These are phyloP conservation scores for Tenebrio molitor DNA, from an alignment of 1,140 invertebrate genomes.

Conservation along the genomic window DNA sequence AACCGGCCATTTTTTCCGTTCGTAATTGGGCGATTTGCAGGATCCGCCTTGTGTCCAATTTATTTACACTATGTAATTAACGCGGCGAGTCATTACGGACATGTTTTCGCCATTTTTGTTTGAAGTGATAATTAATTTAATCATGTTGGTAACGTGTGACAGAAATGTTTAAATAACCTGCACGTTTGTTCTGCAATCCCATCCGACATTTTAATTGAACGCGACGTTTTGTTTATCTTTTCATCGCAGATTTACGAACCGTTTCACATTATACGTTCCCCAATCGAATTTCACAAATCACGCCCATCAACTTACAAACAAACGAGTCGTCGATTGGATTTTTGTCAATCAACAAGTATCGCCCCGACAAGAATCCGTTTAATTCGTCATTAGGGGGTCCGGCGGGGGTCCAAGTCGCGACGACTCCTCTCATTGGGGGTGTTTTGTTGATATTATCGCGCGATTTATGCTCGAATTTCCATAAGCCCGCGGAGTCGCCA, in stretches of 20 bases:
- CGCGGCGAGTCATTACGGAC: not conserved
- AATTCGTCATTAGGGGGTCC: not conserved
- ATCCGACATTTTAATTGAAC: conserved; percentile 40
- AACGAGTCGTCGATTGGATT: not conserved
- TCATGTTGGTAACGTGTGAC: conserved; percentile 38
- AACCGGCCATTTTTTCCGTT: too few species aligned
- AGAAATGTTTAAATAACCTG: conserved; percentile 38
- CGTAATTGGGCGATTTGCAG: too few species aligned
- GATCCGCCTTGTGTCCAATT: not conserved
- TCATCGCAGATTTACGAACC: conserved; percentile 24
- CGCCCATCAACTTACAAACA: not conserved
- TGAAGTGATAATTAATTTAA: conserved; percentile 44
- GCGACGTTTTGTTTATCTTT: conserved; percentile 39
- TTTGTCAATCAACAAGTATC: not conserved
- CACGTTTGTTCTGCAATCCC: conserved; percentile 9
- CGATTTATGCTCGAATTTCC: conserved; percentile 27
- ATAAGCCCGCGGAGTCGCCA: conserved; percentile 9
- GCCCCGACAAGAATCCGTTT: not conserved
- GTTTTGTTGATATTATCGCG: not conserved
- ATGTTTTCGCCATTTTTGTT: conserved; percentile 32
- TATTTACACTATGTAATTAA: conserved; percentile 23
- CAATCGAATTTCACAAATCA: conserved; percentile 8
- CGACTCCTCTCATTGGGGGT: not conserved
- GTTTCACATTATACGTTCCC: conserved; percentile 6
- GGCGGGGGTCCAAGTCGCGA: too few species aligned